A percentile compares a stretch with the other conserved stretches of the same genome.
These are phyloP conservation scores for Podarcis cretensis DNA, from an alignment of 2,113 vertebrate genomes.

Conservation along the genomic window DNA sequence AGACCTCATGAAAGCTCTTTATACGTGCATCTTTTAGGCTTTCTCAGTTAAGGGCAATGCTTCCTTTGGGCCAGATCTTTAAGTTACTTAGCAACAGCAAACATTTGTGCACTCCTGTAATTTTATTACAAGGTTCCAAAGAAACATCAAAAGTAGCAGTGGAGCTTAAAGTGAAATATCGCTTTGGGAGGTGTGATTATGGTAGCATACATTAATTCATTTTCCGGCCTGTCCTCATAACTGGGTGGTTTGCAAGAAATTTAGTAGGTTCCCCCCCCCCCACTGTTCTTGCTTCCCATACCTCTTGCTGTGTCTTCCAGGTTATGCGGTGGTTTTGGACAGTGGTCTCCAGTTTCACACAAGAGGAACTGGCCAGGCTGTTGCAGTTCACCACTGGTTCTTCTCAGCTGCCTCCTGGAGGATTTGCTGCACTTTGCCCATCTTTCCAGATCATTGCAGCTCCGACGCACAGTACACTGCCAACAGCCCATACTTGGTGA, in stretches of 20 bases:
- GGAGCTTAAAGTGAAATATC: constrained; percentile 9
- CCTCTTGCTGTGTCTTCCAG: constrained; percentile 70
- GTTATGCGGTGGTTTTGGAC: constrained; percentile 99
- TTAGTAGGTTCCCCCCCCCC: background rate
- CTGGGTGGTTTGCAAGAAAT: constrained; percentile 6
- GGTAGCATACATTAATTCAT: background rate
- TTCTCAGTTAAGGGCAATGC: background rate
- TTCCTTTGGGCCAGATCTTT: background rate
- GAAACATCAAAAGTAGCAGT: background rate
- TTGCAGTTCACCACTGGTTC: constrained; percentile 98
- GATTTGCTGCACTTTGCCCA: constrained; percentile 95
- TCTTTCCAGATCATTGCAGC: constrained; percentile 98
- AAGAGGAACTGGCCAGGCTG: constrained; percentile 95
- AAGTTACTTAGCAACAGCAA: background rate
- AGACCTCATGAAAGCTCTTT: background rate
- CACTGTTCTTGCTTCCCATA: constrained; percentile 36
- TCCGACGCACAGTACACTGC: constrained; percentile 95
- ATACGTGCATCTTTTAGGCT: background rate
- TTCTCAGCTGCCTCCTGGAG: constrained; percentile 95
- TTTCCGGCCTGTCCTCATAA: background rate
- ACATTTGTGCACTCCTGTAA: too few relatives aligned
- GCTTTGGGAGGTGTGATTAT: background rate
- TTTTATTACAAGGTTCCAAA: background rate
- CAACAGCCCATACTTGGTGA: constrained; percentile 98
- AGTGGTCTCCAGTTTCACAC: constrained; percentile 96